Evolutionary conservation across 2,797 vertebrate genomes (phyloP), one percentile per base, ranked within the genome.

Genomic region (Masticophis lateralis): DNA sequence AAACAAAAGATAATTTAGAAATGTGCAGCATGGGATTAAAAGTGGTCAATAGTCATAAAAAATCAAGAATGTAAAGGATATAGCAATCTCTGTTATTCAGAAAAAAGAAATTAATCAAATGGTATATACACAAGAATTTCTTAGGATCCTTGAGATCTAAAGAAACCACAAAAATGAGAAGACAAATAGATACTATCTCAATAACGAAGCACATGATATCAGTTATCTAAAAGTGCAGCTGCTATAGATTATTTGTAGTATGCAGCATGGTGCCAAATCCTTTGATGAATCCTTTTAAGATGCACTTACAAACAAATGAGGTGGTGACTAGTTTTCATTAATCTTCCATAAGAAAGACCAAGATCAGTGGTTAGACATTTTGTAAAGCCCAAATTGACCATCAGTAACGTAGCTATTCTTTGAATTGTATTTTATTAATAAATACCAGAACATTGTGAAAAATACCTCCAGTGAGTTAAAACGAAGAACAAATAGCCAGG

Each of bases 211-310:
- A 92, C 83, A 94, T 95, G 94, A 69, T 96, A 96, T 96, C 96
- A 95, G 95, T 96, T 97, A 95, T 94, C 95, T 94, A 88, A 88
- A 87, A 53, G 93, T 95, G 94, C 97, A 97, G 97, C 97, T 97
- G 97, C 95, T 94, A 90, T 93, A 95, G 95, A 97, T 97, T 96
- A 97, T 96, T 93, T 96, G 92, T 90, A 96, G 95, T 92, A 94
- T 95, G 92, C 18, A 96, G 93, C 91, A 91, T 94, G 88, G 16
- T 96, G 95, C 96, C 95, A 97, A 90, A 87, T 93, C 96, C 95
- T 96, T 96, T 97, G 97, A 97, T 96, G 96, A 96, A 96, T 96
- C 94, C 89, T 94, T 96, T 97, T 95, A 94, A 4, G 74, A 92
- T 95, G 61, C 37, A n/a, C 90, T 95, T 95, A 89, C 95, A 96